Conservation (phyloP, 2,113 vertebrate species). For the Gambusia affinis region DNA sequence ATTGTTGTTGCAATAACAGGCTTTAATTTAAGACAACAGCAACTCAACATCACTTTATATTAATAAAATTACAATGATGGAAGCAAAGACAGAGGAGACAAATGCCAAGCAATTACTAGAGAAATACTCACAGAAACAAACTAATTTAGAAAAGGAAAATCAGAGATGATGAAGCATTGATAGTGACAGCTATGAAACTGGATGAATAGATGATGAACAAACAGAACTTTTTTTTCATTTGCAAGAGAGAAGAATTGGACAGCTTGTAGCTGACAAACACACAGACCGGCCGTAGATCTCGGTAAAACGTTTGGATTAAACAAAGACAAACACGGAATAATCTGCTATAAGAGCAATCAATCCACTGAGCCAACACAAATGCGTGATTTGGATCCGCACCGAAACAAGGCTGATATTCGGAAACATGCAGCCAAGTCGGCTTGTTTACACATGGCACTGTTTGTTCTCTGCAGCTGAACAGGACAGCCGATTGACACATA, state of each 20-base stretch:
- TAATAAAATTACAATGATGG: background rate
- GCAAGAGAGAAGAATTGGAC: conserved; percentile 69
- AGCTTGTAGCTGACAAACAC: conserved; percentile 76
- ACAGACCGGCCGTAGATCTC: conserved; percentile 74
- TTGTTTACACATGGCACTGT: conserved; percentile 63
- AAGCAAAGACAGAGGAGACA: background rate
- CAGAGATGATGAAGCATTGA: conserved; percentile 49
- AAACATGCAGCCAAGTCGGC: conserved; percentile 65
- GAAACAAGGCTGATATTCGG: conserved; percentile 66
- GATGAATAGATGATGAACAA: conserved; percentile 40
- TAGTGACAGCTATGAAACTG: conserved; percentile 35
- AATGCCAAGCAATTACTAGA: background rate
- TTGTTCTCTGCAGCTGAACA: conserved; percentile 56
- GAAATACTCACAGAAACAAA: conserved; percentile 23
- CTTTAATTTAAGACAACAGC: background rate
- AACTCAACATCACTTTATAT: background rate
- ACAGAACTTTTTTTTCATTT: conserved; percentile 47
- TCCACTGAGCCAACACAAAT: conserved; percentile 69
- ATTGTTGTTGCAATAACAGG: conserved; percentile 10
- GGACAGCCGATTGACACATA: conserved; percentile 51
- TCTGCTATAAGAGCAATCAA: conserved; percentile 75
- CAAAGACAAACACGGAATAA: conserved; percentile 77
- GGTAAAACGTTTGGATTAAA: conserved; percentile 78
- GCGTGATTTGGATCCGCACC: conserved; percentile 68
- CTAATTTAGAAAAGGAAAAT: conserved; percentile 40